Percentiles rank a stretch among this genome's conserved stretches.
Evolutionary conservation across 2,113 vertebrate species (phyloP).

Genomic region (Centrocercus urophasianus): DNA sequence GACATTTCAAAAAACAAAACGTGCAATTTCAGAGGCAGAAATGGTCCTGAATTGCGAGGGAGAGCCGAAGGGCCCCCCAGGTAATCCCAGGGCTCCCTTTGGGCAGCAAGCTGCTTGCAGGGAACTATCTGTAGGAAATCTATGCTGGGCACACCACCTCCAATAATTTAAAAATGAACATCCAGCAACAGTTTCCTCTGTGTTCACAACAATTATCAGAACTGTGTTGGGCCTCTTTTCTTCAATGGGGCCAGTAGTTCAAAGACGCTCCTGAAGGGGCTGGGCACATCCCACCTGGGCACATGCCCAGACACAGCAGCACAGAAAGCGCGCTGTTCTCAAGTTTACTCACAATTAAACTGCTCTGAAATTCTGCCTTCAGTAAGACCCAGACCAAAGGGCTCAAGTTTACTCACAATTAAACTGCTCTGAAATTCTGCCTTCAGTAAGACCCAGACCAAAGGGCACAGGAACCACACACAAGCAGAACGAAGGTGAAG

Average conservation of each 20-base stretch:
- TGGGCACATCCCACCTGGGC: rapidly evolving
- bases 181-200: not conserved
- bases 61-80: not conserved
- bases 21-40: not conserved
- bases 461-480: not conserved
- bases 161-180: not conserved
- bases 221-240: too few species aligned
- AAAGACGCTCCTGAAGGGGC: not conserved
- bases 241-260: not conserved
- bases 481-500: not conserved
- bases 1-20: not conserved
- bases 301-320: not conserved
- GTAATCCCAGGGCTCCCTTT: not conserved
- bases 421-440: not conserved
- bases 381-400: not conserved
- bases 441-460: not conserved
- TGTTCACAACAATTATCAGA: not conserved
- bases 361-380: not conserved
- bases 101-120: not conserved
- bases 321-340: not conserved
- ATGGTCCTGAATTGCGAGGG: not conserved
- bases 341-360: not conserved
- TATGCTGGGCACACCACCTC: not conserved
- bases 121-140: not conserved
- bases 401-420: not conserved